Base-by-base conservation (phyloP, 2,888 invertebrate genomes). In the Crematogaster levior region DNA sequence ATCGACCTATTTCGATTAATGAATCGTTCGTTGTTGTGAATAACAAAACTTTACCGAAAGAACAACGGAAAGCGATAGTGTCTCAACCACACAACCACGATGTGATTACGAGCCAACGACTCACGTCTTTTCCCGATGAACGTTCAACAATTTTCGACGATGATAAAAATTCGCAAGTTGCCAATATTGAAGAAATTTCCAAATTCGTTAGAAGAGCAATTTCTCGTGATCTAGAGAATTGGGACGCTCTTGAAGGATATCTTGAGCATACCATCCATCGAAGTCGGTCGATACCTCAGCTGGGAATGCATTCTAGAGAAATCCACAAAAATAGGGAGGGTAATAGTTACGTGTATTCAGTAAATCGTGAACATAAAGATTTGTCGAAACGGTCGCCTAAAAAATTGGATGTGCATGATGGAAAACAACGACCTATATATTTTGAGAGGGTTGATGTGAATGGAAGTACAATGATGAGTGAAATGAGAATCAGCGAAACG, bases 171-270 rank as follows among this genome's bases (percentile, higher is more conserved):
- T 4, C 30, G 1, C 46, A 34, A 18, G 15, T 48, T 3, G 5
- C 66, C 3, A 87, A 81, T 48, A 61, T 87, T 40, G 75, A 85
- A 1, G 87, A 87, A 30, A 83, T 89, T 34, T 88, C 89, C 27
- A 89, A 70, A 6, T n/a, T 88, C 1, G 85, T 88, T 58, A 87
- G 85, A 56, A 72, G 80, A 48, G 89, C 85, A 0, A 88, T 88
- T 46, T 83, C 84, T 7, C 79, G 74, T 0, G 88, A 89, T 46
- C 37, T 86, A 2, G 85, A 86, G 46, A 89, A 84, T 24, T 90
- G 90, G 89, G 88, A 85, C 60, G 66, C 73, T 7, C 63, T 89
- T 15, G 90, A 86, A 15, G 73, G 9, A 27, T 88, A 89, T 43
- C 43, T 89, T 24, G 84, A 87, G 10, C 84, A 72, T 3, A 72